Percentiles rank a stretch among this genome's conserved stretches.
phyloP scores from a whole-genome alignment of 2,113 vertebrate species.

The Phrynocephalus versicolor region DNA sequence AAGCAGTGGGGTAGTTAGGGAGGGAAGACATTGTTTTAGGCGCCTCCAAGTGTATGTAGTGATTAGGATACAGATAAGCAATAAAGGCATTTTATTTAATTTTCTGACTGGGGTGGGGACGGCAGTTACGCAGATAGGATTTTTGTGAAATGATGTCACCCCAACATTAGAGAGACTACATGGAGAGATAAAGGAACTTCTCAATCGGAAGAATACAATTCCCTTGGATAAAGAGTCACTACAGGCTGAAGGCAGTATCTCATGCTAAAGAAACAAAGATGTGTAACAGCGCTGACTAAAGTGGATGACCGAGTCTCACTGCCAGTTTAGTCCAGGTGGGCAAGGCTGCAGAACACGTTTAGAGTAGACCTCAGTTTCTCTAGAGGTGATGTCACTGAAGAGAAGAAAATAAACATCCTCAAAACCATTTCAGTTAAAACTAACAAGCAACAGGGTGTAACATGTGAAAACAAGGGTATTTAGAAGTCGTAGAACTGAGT shows the following conservation, averaged over 20 bases:
- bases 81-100: not conserved
- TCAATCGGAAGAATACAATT: not conserved
- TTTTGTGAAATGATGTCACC: not conserved
- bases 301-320: not conserved
- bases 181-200: not conserved
- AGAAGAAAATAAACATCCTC: not conserved
- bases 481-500: not conserved
- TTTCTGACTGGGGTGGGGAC: no score
- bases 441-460: not conserved
- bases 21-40: not conserved
- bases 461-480: not conserved
- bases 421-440: not conserved
- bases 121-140: not conserved
- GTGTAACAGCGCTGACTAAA: not conserved
- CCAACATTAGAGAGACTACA: not conserved
- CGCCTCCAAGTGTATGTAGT: not conserved
- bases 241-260: not conserved
- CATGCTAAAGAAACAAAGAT: not conserved
- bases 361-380: not conserved
- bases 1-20: not conserved
- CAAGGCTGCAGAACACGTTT: not conserved
- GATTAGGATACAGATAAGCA: not conserved
- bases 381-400: not conserved
- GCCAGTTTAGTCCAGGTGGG: not conserved
- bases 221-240: accelerated